Evolutionary conservation across 2,797 vertebrate genomes (phyloP).

Genomic region (Acanthurus lineatus): DNA sequence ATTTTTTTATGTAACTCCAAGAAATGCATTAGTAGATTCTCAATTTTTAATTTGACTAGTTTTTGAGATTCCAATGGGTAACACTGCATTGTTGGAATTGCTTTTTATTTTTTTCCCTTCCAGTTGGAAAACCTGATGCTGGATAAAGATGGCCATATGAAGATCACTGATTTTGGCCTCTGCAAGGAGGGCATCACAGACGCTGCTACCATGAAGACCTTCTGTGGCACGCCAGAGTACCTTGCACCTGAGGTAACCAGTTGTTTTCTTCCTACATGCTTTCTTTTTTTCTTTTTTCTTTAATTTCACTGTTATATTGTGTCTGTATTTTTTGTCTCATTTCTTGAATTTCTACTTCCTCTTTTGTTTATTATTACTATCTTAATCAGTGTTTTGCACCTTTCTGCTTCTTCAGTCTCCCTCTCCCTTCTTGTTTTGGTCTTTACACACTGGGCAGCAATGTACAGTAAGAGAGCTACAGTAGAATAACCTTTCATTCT

Average conservation of each 20-base stretch:
- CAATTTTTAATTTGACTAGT: not conserved
- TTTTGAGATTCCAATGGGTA: not conserved
- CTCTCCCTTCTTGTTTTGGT: constrained; percentile 3
- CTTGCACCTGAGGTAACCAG: constrained; percentile 93
- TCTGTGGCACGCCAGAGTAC: constrained; percentile 97
- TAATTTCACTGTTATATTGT: not conserved
- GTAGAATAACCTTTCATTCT: not conserved
- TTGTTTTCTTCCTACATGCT: not conserved
- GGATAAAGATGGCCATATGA: constrained; percentile 98
- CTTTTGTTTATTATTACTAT: not conserved
- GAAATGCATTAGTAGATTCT: not conserved
- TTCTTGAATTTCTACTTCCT: not conserved
- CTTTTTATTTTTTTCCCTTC: constrained; percentile 39
- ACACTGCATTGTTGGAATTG: constrained; percentile 12
- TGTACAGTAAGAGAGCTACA: not conserved
- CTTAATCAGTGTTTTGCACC: not conserved
- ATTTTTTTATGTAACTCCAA: not conserved
- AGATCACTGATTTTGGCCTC: constrained; percentile 98
- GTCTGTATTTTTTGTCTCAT: not conserved
- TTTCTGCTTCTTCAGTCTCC: not conserved
- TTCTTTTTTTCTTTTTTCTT: not conserved
- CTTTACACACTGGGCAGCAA: not conserved
- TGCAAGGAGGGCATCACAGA: constrained; percentile 99
- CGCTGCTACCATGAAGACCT: constrained; percentile 98
- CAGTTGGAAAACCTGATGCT: constrained; percentile 99